Evolutionary conservation across 53 echinoderm and acorn worm species (phyloP).

Genomic region (Echinometra lucunter): DNA sequence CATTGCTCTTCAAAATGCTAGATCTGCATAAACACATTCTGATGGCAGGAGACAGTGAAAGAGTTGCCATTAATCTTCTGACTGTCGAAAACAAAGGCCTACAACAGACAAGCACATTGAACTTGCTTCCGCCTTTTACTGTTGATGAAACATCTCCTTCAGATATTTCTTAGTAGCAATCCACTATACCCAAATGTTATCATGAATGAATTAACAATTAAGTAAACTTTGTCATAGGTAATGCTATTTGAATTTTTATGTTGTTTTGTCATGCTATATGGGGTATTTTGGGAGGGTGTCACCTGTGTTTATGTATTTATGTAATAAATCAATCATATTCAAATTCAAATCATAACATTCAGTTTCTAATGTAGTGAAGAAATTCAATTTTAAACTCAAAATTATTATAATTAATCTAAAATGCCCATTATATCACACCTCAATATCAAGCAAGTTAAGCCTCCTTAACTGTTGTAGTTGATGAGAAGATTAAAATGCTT

Average conservation of each 20-base stretch:
- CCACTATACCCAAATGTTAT: background rate
- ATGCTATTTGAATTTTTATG: background rate
- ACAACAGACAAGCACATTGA: background rate
- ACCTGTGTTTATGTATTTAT: too few relatives aligned
- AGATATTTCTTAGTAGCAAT: background rate
- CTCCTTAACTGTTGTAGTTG: background rate
- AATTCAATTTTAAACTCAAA: too few relatives aligned
- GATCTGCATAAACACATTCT: background rate
- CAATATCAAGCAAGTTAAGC: background rate
- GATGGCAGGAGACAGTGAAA: background rate
- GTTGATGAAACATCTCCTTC: background rate
- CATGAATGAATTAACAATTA: background rate
- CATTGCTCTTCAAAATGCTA: constrained; percentile 44
- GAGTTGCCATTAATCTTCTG: constrained; percentile 35
- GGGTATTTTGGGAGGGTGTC: too few relatives aligned
- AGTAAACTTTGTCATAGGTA: too few relatives aligned
- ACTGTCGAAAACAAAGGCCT: background rate
- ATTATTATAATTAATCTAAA: too few relatives aligned
- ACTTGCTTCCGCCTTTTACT: background rate
- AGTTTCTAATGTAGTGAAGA: too few relatives aligned
- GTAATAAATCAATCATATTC: too few relatives aligned
- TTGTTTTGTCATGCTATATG: background rate
- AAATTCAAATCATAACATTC: too few relatives aligned
- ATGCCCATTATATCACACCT: too few relatives aligned
- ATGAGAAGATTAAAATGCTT: background rate